phyloP scores from a whole-genome alignment of 2,797 vertebrate species.

The Coregonus suidteri region DNA sequence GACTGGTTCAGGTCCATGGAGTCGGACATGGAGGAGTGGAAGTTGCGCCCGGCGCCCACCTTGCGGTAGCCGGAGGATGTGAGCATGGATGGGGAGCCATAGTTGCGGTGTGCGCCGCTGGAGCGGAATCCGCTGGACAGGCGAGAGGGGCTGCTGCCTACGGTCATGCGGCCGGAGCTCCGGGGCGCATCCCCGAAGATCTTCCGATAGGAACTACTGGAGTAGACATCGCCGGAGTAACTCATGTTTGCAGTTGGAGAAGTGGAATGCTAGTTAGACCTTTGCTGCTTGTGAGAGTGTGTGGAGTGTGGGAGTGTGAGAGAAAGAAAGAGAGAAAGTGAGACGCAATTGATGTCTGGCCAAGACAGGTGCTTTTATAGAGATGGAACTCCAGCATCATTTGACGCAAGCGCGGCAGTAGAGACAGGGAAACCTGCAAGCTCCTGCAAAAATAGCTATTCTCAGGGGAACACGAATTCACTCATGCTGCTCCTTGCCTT shows the following conservation, averaged over 20 bases:
- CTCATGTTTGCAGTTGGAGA: conserved; percentile 68
- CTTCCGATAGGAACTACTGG: conserved; percentile 80
- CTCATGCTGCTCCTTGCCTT: conserved; percentile 56
- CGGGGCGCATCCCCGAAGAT: conserved; percentile 79
- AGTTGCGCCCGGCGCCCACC: conserved; percentile 69
- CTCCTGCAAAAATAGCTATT: conserved; percentile 65
- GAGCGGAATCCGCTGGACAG: conserved; percentile 66
- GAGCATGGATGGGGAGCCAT: conserved; percentile 59
- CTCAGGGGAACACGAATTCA: conserved; percentile 62
- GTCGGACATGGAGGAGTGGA: conserved; percentile 67
- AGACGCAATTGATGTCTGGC: conserved; percentile 68
- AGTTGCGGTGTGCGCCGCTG: conserved; percentile 64
- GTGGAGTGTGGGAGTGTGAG: conserved; percentile 41
- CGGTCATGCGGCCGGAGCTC: conserved; percentile 57
- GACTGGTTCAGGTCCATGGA: conserved; percentile 77
- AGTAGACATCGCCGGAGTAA: conserved; percentile 71
- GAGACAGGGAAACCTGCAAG: conserved; percentile 71
- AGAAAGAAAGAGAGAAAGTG: conserved; percentile 55
- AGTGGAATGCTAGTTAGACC: conserved; percentile 4
- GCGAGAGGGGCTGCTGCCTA: conserved; percentile 74
- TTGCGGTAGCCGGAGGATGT: conserved; percentile 73
- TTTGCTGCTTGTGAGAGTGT: conserved; percentile 8
- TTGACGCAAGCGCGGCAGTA: conserved; percentile 70
- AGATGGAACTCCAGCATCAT: conserved; percentile 67
- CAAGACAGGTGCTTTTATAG: conserved; percentile 74